These are phyloP conservation scores for Oenanthe melanoleuca DNA, from an alignment of 2,113 vertebrate genomes.

Conservation along the genomic window DNA sequence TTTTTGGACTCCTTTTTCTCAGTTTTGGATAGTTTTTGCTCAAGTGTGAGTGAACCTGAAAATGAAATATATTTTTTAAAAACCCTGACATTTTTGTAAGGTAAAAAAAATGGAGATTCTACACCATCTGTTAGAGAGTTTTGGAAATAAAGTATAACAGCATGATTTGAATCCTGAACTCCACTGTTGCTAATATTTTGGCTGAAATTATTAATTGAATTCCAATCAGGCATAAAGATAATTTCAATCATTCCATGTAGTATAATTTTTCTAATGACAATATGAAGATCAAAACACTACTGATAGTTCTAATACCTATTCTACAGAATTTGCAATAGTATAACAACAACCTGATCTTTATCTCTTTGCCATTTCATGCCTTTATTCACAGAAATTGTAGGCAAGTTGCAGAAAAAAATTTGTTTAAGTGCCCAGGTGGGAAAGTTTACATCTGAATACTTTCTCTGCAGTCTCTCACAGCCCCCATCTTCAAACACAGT, in stretches of 20 bases:
- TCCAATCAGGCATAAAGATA: background rate
- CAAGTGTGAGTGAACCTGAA: background rate
- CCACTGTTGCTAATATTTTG: background rate
- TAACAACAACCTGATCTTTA: background rate
- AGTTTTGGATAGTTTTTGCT: background rate
- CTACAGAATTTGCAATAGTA: background rate
- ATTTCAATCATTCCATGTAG: background rate
- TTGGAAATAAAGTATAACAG: background rate
- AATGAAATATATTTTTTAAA: background rate
- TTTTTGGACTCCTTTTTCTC: background rate
- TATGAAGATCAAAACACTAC: background rate
- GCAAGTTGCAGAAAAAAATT: background rate
- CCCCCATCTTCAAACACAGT: background rate
- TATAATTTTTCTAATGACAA: background rate
- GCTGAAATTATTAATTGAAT: background rate
- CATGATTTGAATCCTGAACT: background rate
- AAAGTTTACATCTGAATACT: background rate
- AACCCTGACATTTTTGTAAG: accelerated
- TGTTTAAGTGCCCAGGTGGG: accelerated
- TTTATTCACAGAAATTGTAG: background rate
- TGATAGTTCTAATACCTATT: background rate
- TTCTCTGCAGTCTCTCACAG: background rate
- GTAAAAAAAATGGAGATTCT: background rate
- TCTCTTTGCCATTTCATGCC: background rate
- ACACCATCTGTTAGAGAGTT: background rate